Base-by-base conservation (phyloP, 2,113 vertebrate species). In the Azemiops feae region DNA sequence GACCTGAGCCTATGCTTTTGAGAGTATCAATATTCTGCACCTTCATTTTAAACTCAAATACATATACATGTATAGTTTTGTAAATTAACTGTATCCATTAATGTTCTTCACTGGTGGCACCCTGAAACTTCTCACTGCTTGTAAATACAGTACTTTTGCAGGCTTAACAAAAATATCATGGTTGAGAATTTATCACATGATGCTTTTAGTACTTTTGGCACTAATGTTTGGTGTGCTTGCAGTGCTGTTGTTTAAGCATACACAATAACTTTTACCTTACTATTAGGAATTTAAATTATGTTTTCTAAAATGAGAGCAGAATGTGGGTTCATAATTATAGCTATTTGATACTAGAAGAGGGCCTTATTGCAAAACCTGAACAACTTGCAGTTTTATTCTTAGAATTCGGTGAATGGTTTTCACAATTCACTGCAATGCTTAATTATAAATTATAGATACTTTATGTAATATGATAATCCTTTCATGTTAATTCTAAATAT, bases 391-490 rank as follows among this genome's bases (percentile, higher is more conserved):
- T 74, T 94, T 89, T 89, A 92, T 89, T 89, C 34, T 43, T 58
- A 43, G 89, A 69, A 91, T 90, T 45, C 25, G 43, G 57, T 22
- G 91, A 95, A 39, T 1, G 0, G 50, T 57, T 89, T 86, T 52
- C 69, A 89, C 34, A 92, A 90, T 43, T 57, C 89, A 95, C 89
- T 6, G 43, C 87, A 88, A 20, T 89, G 88, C n/a, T 93, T 54
- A 90, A 85, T 86, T 57, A 3, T 6, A 92, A 93, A 58, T 57
- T 94, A 95, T 94, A 93, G 30, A 92, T 89, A 89, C 50, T 23
- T 74, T 81, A 90, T 27, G 81, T 95, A 95, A 95, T 52, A 16
- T 0, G 20, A 93, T 64, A 86, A 27, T 92, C 8, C 50, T 74
- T 91, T 88, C 25, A 91, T 64, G 45, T 81, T 94, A 45, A 18